A percentile compares a stretch with the other conserved stretches of the same genome.
Evolutionary conservation across 2,888 invertebrate species (phyloP).

Genomic region (Acleris holmiana): DNA sequence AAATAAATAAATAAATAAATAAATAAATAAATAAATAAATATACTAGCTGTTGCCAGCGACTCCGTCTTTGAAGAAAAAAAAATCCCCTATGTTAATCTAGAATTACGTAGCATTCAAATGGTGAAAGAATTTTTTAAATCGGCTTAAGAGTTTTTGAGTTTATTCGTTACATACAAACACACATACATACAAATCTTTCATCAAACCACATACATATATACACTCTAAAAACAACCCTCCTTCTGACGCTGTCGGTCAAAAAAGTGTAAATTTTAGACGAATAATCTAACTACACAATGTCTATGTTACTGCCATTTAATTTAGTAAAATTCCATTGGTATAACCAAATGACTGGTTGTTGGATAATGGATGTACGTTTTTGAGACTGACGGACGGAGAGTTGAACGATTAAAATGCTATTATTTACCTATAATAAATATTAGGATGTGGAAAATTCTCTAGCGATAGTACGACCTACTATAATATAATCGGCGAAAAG

Average conservation of each 20-base stretch:
- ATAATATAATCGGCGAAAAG: neutral
- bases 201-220: too few relatives aligned
- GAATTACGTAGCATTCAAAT: too few relatives aligned
- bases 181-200: too few relatives aligned
- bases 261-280: neutral
- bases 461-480: neutral
- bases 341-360: neutral
- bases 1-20: too few relatives aligned
- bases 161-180: too few relatives aligned
- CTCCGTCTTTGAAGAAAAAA: too few relatives aligned
- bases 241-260: neutral
- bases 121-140: too few relatives aligned
- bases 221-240: too few relatives aligned
- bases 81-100: too few relatives aligned
- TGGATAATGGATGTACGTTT: neutral
- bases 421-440: neutral
- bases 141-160: too few relatives aligned
- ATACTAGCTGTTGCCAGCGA: too few relatives aligned
- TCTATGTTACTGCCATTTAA: neutral
- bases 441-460: neutral
- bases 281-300: neutral
- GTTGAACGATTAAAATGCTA: slow-evolving; percentile 11
- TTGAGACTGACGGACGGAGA: neutral
- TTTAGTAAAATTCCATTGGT: slow-evolving; percentile 21
- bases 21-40: too few relatives aligned